A percentile compares a stretch with the other conserved stretches of the same genome.
Conservation (phyloP, 2,888 invertebrate species). For the Mimumesa dahlbomi region DNA sequence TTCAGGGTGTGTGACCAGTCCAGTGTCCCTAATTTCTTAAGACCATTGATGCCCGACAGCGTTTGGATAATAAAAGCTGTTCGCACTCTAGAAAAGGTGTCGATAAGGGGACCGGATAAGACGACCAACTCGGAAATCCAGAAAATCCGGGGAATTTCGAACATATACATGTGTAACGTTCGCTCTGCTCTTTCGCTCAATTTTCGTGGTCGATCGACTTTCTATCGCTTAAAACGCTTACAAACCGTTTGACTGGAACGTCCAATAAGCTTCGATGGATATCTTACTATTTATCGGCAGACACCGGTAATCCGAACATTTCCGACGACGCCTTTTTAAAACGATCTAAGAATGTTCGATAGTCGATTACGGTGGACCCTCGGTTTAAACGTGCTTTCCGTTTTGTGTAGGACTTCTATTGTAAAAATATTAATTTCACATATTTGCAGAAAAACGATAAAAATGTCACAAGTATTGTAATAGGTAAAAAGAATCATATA, state of each 20-base stretch:
- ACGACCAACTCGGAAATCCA: slow-evolving; percentile 15
- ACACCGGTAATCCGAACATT: no score
- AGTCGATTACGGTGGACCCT: no score
- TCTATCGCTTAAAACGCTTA: slow-evolving; percentile 24
- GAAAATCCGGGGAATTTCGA: slow-evolving; percentile 11
- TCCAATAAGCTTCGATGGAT: slow-evolving; percentile 21
- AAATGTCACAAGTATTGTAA: no score
- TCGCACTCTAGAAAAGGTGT: slow-evolving; percentile 38
- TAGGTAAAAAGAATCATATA: no score
- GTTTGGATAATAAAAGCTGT: slow-evolving; percentile 21
- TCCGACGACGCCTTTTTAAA: no score
- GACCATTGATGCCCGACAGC: slow-evolving; percentile 38
- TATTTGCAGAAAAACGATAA: no score
- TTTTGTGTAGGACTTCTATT: no score
- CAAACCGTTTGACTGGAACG: slow-evolving; percentile 35
- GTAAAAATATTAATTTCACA: no score
- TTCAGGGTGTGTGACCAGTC: slow-evolving; percentile 13
- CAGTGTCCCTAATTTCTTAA: slow-evolving; percentile 32
- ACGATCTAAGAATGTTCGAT: no score
- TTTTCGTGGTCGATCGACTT: slow-evolving; percentile 35
- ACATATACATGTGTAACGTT: slow-evolving; percentile 25
- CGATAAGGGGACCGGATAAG: slow-evolving; percentile 48
- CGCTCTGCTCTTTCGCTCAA: slow-evolving; percentile 16
- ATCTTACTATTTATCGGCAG: not conserved
- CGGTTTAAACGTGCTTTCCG: no score